Conservation (phyloP, 23 tunicate genomes). For the Styela clava region DNA sequence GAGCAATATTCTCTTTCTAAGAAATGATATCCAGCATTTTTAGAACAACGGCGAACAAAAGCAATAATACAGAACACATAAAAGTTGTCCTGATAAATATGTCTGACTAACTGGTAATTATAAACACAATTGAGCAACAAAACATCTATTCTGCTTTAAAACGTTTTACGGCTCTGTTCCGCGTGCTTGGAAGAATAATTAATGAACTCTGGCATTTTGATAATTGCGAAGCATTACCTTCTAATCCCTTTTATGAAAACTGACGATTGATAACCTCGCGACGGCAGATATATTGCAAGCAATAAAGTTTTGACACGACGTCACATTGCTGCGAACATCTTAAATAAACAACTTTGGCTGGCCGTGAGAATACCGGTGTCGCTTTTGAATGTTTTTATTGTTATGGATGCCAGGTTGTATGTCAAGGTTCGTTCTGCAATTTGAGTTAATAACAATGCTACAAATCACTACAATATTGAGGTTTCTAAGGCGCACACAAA, state of each 20-base stretch:
- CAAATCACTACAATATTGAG: not conserved
- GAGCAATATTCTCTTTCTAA: not conserved
- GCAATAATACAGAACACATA: too few relatives aligned
- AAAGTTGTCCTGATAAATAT: not conserved
- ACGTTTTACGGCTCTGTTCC: not conserved
- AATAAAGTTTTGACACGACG: constrained; percentile 14
- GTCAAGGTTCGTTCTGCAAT: too few relatives aligned
- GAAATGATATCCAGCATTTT: too few relatives aligned
- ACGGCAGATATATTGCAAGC: constrained; percentile 9
- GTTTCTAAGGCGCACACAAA: not conserved
- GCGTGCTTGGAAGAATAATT: not conserved
- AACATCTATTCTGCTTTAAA: not conserved
- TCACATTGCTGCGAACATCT: not conserved
- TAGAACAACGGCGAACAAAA: too few relatives aligned
- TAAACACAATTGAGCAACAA: not conserved
- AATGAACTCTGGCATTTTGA: not conserved
- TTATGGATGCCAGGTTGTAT: not conserved
- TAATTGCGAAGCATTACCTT: not conserved
- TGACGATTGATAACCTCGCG: not conserved
- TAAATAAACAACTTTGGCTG: constrained; percentile 13
- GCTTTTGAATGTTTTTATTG: not conserved
- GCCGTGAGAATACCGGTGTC: not conserved
- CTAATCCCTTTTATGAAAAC: not conserved
- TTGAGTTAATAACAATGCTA: not conserved
- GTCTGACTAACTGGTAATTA: not conserved